A percentile compares a stretch with the other conserved stretches of the same genome.
Conservation (phyloP, 2,113 vertebrate species). For the Catharus minimus region DNA sequence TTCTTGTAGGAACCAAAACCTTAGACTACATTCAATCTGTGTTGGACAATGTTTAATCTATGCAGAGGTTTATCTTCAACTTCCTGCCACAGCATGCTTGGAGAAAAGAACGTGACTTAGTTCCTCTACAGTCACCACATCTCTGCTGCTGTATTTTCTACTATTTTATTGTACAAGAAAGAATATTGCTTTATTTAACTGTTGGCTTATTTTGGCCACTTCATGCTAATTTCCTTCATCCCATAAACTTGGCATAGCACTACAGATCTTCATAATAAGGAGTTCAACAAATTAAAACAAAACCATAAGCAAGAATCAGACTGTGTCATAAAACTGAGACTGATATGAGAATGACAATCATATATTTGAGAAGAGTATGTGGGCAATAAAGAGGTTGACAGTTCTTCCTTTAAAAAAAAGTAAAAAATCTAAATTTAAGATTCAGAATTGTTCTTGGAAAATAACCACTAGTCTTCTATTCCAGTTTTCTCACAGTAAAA, state of each 20-base stretch:
- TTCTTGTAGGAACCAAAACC: background rate
- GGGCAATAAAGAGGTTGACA: background rate
- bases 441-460: background rate
- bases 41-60: background rate
- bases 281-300: background rate
- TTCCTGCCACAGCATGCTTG: background rate
- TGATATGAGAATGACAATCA: background rate
- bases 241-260: background rate
- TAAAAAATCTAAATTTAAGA: background rate
- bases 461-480: background rate
- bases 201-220: background rate
- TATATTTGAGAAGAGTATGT: background rate
- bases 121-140: background rate
- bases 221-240: background rate
- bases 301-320: background rate
- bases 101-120: background rate
- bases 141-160: background rate
- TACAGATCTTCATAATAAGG: background rate
- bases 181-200: background rate
- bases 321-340: background rate
- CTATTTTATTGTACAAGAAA: background rate
- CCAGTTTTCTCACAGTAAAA: slow-evolving; percentile 7
- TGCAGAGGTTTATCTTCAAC: background rate
- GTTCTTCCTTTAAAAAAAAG: background rate
- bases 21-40: background rate